Evolutionary conservation across 2,797 vertebrate species (phyloP).

Genomic region (Glyptemys insculpta): DNA sequence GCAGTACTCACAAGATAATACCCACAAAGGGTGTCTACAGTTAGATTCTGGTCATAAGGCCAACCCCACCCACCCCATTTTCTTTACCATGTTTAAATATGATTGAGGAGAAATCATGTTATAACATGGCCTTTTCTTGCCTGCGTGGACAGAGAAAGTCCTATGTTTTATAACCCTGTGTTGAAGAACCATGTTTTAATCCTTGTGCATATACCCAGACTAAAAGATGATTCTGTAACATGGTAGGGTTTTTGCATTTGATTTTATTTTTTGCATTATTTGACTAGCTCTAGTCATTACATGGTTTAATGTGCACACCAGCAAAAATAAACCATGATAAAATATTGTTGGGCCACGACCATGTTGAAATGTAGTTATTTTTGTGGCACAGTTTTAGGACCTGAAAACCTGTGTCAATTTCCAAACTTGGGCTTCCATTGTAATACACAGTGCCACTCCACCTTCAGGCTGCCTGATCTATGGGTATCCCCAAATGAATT

Average conservation of each 20-base stretch:
- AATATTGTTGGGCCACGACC: background rate
- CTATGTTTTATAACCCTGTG: background rate
- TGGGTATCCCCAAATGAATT: slow-evolving; percentile 8
- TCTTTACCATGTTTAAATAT: background rate
- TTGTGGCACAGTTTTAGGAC: background rate
- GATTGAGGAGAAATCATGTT: background rate
- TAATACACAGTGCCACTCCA: background rate
- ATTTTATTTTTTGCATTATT: background rate
- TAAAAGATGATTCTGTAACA: slow-evolving; percentile 1
- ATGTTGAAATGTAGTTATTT: background rate
- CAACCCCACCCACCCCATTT: background rate
- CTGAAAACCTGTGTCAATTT: background rate
- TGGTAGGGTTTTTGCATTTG: background rate
- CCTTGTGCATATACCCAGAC: background rate
- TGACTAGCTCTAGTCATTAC: background rate
- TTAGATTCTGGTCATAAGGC: background rate
- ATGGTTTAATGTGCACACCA: background rate
- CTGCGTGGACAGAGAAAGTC: background rate
- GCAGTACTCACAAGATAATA: background rate
- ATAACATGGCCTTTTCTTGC: background rate
- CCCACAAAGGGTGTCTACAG: background rate
- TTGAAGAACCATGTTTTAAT: background rate
- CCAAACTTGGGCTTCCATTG: background rate
- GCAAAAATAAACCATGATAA: background rate
- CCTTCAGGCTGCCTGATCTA: background rate